phyloP scores from a whole-genome alignment of 2,797 vertebrate species.

The Pteronotus mesoamericanus region DNA sequence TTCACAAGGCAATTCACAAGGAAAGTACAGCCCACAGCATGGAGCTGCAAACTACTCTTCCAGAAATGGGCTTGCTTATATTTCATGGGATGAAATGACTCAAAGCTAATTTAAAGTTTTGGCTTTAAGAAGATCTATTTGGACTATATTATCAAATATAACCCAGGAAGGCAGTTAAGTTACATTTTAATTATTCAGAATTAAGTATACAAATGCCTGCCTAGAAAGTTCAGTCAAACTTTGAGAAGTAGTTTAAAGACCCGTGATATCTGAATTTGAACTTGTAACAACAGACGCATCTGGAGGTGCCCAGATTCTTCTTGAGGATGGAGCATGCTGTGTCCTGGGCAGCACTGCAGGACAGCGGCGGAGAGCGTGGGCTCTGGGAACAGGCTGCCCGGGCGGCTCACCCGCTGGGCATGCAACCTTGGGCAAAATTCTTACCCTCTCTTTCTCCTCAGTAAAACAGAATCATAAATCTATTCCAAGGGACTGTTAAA shows the following conservation, averaged over 20 bases:
- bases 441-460: not conserved
- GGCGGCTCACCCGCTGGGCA: not conserved
- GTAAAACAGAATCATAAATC: not conserved
- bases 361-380: fast-evolving
- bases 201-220: not conserved
- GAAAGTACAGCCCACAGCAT: not conserved
- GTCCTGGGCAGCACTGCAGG: not conserved
- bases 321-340: not conserved
- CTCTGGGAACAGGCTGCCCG: not conserved
- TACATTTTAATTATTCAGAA: not conserved
- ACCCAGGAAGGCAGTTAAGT: not conserved
- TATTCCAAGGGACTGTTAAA: not conserved
- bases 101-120: not conserved
- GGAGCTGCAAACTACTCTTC: not conserved
- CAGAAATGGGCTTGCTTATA: not conserved
- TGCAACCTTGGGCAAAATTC: not conserved
- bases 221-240: not conserved
- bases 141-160: not conserved
- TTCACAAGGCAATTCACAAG: not conserved
- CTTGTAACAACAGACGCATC: not conserved
- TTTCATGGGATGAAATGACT: constrained; percentile 25
- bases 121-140: not conserved
- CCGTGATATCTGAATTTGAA: not conserved
- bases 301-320: not conserved
- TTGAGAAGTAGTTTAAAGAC: not conserved